Conservation (phyloP, 2,797 vertebrate genomes). For the Kryptopterus vitreolus region DNA sequence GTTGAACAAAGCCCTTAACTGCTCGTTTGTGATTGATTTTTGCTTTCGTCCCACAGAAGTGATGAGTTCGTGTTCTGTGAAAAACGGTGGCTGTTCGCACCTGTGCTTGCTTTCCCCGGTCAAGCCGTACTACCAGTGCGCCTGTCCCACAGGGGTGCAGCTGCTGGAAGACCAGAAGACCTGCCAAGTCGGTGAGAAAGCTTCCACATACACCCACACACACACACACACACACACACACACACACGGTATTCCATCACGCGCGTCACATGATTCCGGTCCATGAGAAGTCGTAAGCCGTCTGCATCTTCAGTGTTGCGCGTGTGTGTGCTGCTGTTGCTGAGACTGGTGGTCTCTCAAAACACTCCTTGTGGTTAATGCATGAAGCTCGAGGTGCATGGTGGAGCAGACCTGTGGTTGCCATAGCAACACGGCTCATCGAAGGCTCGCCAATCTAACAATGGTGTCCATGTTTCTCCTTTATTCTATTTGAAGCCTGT, state of each 20-base stretch:
- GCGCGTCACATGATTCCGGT: not conserved
- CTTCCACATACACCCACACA: not conserved
- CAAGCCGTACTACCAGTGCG: constrained; percentile 85
- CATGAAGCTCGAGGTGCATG: constrained; percentile 63
- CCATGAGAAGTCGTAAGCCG: not conserved
- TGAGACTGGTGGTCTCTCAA: not conserved
- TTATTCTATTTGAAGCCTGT: not conserved
- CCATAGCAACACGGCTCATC: constrained; percentile 66
- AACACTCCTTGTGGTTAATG: not conserved
- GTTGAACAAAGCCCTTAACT: no score
- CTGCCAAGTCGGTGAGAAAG: constrained; percentile 88
- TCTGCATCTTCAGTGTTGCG: not conserved
- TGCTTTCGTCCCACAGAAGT: constrained; percentile 2
- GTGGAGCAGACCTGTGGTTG: constrained; percentile 70
- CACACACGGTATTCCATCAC: no score
- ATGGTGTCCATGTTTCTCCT: not conserved
- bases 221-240: not conserved
- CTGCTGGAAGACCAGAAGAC: constrained; percentile 86
- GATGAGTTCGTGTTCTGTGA: constrained; percentile 78
- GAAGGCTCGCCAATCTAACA: constrained; percentile 2
- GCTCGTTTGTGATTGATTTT: no score
- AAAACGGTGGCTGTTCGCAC: constrained; percentile 93
- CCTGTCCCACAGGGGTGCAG: constrained; percentile 93
- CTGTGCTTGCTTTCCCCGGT: constrained; percentile 92
- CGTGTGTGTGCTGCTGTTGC: not conserved